phyloP scores from a whole-genome alignment of 2,888 invertebrate species.

The Leptopilina syphax region DNA sequence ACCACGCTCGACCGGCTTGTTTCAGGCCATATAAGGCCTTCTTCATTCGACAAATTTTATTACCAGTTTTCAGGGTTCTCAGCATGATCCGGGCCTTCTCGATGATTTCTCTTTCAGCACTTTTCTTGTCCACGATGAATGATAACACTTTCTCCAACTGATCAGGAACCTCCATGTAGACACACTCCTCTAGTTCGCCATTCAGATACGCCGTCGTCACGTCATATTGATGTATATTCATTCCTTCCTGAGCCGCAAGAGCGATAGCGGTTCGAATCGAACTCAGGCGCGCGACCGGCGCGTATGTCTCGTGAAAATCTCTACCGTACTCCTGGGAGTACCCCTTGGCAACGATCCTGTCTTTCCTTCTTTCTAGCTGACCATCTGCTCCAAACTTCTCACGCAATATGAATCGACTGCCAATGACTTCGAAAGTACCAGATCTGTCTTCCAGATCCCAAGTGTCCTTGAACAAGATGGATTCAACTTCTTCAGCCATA shows the following conservation, averaged over 20 bases:
- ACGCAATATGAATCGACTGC: slow-evolving; percentile 32
- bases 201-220: slow-evolving; percentile 60
- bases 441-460: slow-evolving; percentile 34
- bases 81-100: slow-evolving; percentile 43
- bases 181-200: slow-evolving; percentile 48
- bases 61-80: slow-evolving; percentile 8
- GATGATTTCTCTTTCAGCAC: not conserved
- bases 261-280: slow-evolving; percentile 51
- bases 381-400: not conserved
- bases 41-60: slow-evolving; percentile 45
- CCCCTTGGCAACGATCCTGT: slow-evolving; percentile 47
- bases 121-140: slow-evolving; percentile 25
- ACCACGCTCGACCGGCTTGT: slow-evolving; percentile 30
- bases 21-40: slow-evolving; percentile 48
- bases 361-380: slow-evolving; percentile 40
- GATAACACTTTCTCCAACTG: slow-evolving; percentile 38
- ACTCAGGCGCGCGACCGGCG: slow-evolving; percentile 51
- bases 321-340: slow-evolving; percentile 47
- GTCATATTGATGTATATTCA: slow-evolving; percentile 57
- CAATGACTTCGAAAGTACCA: not conserved
- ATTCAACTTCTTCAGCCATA: slow-evolving; percentile 23
- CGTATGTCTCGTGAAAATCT: too few species aligned
- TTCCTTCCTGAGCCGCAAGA: slow-evolving; percentile 47
- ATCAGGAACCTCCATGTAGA: slow-evolving; percentile 55
- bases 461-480: slow-evolving; percentile 19